Evolutionary conservation across 2,113 vertebrate genomes (phyloP), one percentile per base, ranked within the genome.

Genomic region (Sisor rabdophorus): DNA sequence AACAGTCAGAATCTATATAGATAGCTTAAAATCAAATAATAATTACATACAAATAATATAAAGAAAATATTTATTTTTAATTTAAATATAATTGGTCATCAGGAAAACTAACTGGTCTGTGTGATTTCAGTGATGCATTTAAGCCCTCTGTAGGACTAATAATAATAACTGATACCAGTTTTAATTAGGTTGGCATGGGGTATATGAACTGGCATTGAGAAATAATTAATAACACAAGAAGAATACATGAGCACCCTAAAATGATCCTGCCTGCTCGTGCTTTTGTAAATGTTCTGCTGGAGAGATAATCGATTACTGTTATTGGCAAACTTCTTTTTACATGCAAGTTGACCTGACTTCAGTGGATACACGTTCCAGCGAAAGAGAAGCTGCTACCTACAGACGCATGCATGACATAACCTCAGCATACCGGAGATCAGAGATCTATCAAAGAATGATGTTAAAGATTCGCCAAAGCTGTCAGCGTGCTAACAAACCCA

Each of bases 261-360:
- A 9, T 22, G 7, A 61, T 26, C 20, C 53, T 40, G 10, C 22
- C 30, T 73, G 24, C 17, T 60, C 61, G 11, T 32, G 32, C 47
- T 61, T 16, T 16, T 63, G 8, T 20, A 63, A 22, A 59, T 53
- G n/a, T 30, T 64, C 48, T 44, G 26, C 11, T 13, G 77, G 30
- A 61, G 32, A 16, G 7, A 68, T 24, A 17, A 68, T 11, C 16
- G 53, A 17, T 53, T 60, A 5, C 2, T 65, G 61, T 48, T 64
- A 26, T 71, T n/a, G n/a, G 22, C 5, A 47, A 1, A 7, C 20
- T 75, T 36, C 8, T 32, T 64, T 81, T 52, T 79, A 56, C 24
- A 77, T 85, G 84, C 72, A 86, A 99, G 97, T 98, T 84, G 97
- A 99, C 87, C 89, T 96, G 85, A 95, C 95, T 8, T 98, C 97